Conservation (phyloP, 2,888 invertebrate genomes). For the Crioceris asparagi region DNA sequence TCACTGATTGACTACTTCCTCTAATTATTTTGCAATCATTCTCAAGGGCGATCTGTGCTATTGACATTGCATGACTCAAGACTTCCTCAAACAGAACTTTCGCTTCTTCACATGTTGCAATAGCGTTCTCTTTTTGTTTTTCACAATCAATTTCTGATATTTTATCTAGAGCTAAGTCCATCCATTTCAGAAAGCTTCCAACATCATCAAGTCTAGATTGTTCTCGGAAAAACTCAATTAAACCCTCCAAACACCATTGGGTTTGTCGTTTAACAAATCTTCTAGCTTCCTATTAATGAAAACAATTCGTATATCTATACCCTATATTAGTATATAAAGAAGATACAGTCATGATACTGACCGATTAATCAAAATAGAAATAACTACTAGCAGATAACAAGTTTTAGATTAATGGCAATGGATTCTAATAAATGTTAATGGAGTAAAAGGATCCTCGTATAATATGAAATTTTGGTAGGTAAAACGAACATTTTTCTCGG, state of each 20-base stretch:
- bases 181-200: slow-evolving; percentile 31
- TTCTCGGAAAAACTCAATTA: slow-evolving; percentile 11
- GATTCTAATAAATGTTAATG: too few relatives aligned
- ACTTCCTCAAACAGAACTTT: slow-evolving; percentile 30
- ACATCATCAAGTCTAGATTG: slow-evolving; percentile 11
- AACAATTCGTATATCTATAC: slow-evolving; percentile 2
- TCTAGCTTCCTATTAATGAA: slow-evolving; percentile 25
- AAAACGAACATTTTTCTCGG: too few relatives aligned
- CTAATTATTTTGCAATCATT: slow-evolving; percentile 38
- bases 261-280: slow-evolving; percentile 24
- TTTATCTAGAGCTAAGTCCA: slow-evolving; percentile 32
- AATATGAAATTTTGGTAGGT: too few relatives aligned
- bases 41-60: slow-evolving; percentile 31
- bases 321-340: too few relatives aligned
- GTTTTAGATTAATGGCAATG: too few relatives aligned
- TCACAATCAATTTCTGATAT: slow-evolving; percentile 23
- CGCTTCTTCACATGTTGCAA: slow-evolving; percentile 18
- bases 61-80: slow-evolving; percentile 35
- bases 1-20: slow-evolving; percentile 46
- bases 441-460: too few relatives aligned
- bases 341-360: too few relatives aligned
- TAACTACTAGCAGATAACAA: too few relatives aligned
- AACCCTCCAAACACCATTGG: slow-evolving; percentile 22
- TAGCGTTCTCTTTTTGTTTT: slow-evolving; percentile 14
- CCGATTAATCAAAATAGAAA: too few relatives aligned